phyloP scores from a whole-genome alignment of 1,140 invertebrate species.

The Drosophila obscura region DNA sequence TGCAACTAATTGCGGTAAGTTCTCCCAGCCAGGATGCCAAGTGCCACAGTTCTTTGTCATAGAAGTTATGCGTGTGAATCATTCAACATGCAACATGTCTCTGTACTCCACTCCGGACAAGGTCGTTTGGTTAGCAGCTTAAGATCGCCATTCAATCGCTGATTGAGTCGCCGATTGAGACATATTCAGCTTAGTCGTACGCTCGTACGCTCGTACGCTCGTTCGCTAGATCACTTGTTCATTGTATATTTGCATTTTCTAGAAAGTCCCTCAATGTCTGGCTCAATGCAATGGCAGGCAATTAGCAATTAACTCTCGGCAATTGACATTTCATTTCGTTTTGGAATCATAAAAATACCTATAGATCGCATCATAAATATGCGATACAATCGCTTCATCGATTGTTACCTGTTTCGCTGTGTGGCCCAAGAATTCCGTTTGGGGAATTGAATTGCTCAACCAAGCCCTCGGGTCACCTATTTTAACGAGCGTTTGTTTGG shows the following conservation, averaged over 20 bases:
- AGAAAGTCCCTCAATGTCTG: conserved; percentile 64
- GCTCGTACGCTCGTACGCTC: too few relatives aligned
- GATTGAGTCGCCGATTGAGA: conserved; percentile 38
- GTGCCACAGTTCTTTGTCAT: conserved; percentile 13
- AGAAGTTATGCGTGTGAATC: conserved; percentile 37
- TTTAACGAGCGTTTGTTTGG: conserved; percentile 63
- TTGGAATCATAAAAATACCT: conserved; percentile 26
- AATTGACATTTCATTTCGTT: conserved; percentile 65
- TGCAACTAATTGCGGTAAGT: conserved; percentile 73
- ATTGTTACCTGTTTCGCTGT: conserved; percentile 45
- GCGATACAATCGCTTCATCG: conserved; percentile 63
- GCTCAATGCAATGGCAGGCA: conserved; percentile 54
- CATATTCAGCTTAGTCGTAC: too few relatives aligned
- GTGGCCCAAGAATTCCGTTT: conserved; percentile 63
- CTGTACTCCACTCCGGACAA: conserved; percentile 21
- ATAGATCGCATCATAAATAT: conserved; percentile 54
- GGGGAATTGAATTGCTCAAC: conserved; percentile 58
- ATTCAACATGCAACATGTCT: conserved; percentile 2
- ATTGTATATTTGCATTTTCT: conserved; percentile 70
- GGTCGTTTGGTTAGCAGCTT: conserved; percentile 64
- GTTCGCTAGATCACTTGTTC: conserved; percentile 8
- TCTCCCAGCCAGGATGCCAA: conserved; percentile 5
- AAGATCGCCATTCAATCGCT: conserved; percentile 32
- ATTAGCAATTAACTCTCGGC: conserved; percentile 69
- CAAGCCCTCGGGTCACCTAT: conserved; percentile 69